phyloP scores from a whole-genome alignment of 2,113 vertebrate species.

The Calypte anna region DNA sequence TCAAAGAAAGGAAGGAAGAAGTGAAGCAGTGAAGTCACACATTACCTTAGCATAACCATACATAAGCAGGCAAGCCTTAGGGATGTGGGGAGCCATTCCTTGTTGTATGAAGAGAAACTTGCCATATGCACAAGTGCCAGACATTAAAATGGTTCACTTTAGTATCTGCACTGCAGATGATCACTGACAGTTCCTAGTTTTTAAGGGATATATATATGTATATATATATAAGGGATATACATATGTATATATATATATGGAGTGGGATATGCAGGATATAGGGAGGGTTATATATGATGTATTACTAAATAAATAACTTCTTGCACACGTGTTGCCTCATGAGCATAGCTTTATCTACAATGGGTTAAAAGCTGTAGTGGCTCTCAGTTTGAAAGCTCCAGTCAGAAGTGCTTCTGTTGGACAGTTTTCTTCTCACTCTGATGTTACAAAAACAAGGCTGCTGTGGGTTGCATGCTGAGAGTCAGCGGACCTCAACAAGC shows the following conservation, averaged over 20 bases:
- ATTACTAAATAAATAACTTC: neutral
- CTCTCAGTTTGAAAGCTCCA: neutral
- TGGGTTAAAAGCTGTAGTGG: neutral
- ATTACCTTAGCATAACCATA: neutral
- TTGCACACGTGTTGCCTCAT: neutral
- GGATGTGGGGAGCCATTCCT: neutral
- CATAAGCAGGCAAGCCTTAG: rapidly evolving
- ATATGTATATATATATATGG: too few relatives aligned
- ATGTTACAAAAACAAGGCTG: neutral
- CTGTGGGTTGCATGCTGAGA: neutral
- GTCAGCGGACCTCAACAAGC: neutral
- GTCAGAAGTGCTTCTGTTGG: neutral
- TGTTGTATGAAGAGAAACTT: neutral
- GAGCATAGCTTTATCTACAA: neutral
- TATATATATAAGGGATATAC: neutral
- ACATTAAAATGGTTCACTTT: neutral
- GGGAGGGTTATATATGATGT: neutral
- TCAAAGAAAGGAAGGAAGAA: neutral
- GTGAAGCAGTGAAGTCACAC: neutral
- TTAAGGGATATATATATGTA: neutral
- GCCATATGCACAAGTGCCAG: neutral
- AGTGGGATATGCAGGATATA: neutral
- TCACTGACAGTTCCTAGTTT: neutral
- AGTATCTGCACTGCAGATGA: neutral
- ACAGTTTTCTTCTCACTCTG: neutral